phyloP scores from a whole-genome alignment of 2,797 vertebrate species.

The Thalassophryne amazonica region DNA sequence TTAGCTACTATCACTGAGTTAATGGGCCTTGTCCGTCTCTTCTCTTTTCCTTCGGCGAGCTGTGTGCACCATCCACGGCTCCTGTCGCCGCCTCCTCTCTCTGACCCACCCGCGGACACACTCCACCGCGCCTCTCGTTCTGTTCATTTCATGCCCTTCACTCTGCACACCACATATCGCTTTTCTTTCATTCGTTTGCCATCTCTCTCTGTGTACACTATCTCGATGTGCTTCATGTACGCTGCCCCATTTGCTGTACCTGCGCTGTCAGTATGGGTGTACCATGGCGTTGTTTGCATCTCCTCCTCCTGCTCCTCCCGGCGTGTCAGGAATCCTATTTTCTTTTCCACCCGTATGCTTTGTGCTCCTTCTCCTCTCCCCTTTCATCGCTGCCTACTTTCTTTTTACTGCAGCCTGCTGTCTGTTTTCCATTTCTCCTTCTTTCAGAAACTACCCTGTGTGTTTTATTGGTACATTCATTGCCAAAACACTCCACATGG shows the following conservation, averaged over 20 bases:
- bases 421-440: constrained; percentile 31
- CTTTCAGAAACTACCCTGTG: constrained; percentile 44
- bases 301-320: constrained; percentile 29
- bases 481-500: constrained; percentile 61
- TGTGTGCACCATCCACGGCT: constrained; percentile 32
- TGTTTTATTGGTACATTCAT: constrained; percentile 50
- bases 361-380: background rate
- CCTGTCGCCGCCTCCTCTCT: constrained; percentile 21
- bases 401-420: background rate
- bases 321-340: too few relatives aligned
- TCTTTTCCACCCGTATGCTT: background rate
- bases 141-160: constrained; percentile 76
- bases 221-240: constrained; percentile 45
- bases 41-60: constrained; percentile 40
- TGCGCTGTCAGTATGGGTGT: constrained; percentile 55
- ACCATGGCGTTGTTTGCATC: constrained; percentile 54
- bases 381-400: too few relatives aligned
- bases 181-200: constrained; percentile 48
- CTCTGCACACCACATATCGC: constrained; percentile 57
- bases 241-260: constrained; percentile 35
- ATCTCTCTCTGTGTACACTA: constrained; percentile 42
- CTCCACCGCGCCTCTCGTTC: constrained; percentile 49
- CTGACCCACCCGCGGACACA: constrained; percentile 55
- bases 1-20: constrained; percentile 48
- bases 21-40: constrained; percentile 64